Evolutionary conservation across 1,140 invertebrate genomes (phyloP), one percentile per base, ranked within the genome.

Genomic region (Trichomalopsis sarcophagae): DNA sequence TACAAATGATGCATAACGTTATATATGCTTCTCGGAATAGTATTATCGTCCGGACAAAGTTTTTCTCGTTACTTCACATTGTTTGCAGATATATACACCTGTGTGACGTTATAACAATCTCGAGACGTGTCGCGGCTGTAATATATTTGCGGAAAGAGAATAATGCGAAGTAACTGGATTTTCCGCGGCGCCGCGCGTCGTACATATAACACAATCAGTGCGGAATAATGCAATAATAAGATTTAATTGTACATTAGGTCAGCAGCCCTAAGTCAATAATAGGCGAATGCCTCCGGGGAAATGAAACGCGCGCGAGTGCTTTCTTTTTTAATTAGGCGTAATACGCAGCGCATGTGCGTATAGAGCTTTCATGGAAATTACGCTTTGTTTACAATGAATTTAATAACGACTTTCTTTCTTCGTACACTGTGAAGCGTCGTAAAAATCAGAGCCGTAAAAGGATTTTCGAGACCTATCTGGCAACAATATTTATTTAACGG

Each of bases 181-280:
- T 68, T 33, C 82, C 13, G 55, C 55, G 13, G 21, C n/a, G 73
- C n/a, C 50, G 73, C 50, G 66, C 50, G 44, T 2, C 9, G 30
- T 5, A 27, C 27, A 27, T 27, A 21, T 2, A n/a, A 55, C 27
- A 69, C 23, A 83, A 69, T 2, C 82, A 83, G 62, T 30, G 36
- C 62, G 62, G 62, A 68, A 77, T 83, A 83, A 77, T 83, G 27
- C n/a, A 83, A 82, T 82, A 82, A 82, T 66, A 36, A 83, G 75
- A 83, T 83, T 77, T 68, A 77, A 77, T 83, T 77, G 62, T 83
- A 66, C 66, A 69, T 17, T 69, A 33, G 76, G 66, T 68, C 55
- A 47, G 30, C 10, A 76, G 27, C 23, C 5, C 23, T 75, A 82
- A 82, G 36, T 62, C 73, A 76, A 76, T 83, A 77, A 50, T 27